Conservation (phyloP, 2,797 vertebrate species). For the Bufotes viridis region DNA sequence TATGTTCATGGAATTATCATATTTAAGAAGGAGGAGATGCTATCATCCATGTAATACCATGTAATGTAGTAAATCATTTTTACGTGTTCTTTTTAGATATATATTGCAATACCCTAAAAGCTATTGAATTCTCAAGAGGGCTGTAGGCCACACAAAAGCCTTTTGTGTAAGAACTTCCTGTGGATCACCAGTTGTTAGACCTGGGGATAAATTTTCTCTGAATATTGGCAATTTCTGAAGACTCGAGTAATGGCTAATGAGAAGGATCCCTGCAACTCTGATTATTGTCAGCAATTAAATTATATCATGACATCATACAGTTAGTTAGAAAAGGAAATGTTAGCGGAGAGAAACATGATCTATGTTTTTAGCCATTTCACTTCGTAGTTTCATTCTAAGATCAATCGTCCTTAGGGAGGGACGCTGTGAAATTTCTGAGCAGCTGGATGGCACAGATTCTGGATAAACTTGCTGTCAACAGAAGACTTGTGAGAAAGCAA, state of each 20-base stretch:
- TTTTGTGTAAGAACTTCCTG: slow-evolving; percentile 29
- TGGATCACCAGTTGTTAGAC: slow-evolving; percentile 29
- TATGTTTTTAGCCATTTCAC: slow-evolving; percentile 62
- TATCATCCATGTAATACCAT: not conserved
- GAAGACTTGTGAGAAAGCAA: slow-evolving; percentile 55
- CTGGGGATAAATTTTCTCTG: slow-evolving; percentile 15
- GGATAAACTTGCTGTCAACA: slow-evolving; percentile 58
- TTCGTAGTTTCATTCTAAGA: slow-evolving; percentile 47
- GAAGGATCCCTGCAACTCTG: slow-evolving; percentile 16
- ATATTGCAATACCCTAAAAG: slow-evolving; percentile 34
- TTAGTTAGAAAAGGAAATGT: slow-evolving; percentile 49
- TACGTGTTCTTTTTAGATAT: slow-evolving; percentile 7
- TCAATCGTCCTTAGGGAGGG: slow-evolving; percentile 47
- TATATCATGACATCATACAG: slow-evolving; percentile 51
- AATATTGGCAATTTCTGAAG: slow-evolving; percentile 11
- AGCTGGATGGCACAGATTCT: slow-evolving; percentile 64
- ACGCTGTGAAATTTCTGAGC: slow-evolving; percentile 65
- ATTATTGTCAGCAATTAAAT: slow-evolving; percentile 22
- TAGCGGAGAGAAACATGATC: slow-evolving; percentile 27
- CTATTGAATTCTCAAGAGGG: slow-evolving; percentile 38
- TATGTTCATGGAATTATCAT: not conserved
- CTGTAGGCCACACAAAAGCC: slow-evolving; percentile 28
- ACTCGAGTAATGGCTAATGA: not conserved
- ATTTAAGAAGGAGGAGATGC: not conserved
- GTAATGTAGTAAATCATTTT: slow-evolving; percentile 38